Conservation (phyloP, 2,113 vertebrate species). For the Cyphomyrus discorhynchus region DNA sequence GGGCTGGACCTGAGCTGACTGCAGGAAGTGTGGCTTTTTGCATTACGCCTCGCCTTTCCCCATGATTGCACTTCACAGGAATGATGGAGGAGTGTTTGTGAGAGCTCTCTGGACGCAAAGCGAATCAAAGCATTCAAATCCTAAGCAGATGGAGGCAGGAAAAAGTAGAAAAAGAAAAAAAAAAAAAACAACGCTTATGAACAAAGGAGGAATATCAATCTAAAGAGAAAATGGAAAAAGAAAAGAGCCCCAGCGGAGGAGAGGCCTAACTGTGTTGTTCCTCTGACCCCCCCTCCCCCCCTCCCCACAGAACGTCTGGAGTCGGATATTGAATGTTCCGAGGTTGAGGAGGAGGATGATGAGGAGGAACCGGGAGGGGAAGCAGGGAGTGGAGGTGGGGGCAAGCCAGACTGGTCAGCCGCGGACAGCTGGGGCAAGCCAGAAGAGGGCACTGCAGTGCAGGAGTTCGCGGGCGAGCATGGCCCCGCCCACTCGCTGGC, state of each 20-base stretch:
- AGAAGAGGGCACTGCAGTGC: constrained; percentile 7
- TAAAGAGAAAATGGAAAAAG: constrained; percentile 29
- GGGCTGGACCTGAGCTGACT: neutral
- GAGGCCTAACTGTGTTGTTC: constrained; percentile 43
- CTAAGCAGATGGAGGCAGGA: constrained; percentile 15
- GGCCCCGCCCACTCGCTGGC: constrained; percentile 47
- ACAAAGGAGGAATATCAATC: constrained; percentile 19
- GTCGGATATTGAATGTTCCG: constrained; percentile 53
- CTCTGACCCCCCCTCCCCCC: constrained; percentile 35
- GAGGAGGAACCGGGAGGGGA: constrained; percentile 27
- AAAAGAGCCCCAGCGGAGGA: constrained; percentile 28
- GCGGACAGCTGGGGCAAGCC: constrained; percentile 34
- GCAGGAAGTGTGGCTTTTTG: constrained; percentile 11
- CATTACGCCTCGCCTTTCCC: constrained; percentile 16
- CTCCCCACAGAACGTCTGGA: constrained; percentile 49
- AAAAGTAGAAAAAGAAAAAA: constrained; percentile 17
- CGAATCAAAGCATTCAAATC: constrained; percentile 19
- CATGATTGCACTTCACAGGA: constrained; percentile 23
- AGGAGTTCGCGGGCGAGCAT: constrained; percentile 35
- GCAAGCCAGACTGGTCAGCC: constrained; percentile 45
- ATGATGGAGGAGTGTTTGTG: constrained; percentile 21
- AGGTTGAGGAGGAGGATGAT: constrained; percentile 35
- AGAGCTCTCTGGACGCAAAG: constrained; percentile 23
- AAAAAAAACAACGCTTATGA: constrained; percentile 14
- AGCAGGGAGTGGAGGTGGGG: constrained; percentile 32